Evolutionary conservation across 2,113 vertebrate species (phyloP).

Genomic region (Spilogale gracilis): DNA sequence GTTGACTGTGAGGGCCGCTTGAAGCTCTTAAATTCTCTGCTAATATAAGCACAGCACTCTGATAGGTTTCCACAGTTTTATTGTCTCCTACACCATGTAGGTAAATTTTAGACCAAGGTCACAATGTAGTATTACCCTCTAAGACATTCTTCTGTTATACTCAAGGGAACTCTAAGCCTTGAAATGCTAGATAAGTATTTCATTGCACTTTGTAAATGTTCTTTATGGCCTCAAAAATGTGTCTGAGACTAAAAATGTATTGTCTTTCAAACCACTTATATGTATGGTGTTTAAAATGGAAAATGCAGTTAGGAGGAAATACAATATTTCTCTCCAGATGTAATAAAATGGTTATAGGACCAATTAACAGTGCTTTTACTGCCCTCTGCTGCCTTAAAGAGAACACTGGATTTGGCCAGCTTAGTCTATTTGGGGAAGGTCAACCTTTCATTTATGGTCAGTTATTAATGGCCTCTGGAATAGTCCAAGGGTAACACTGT

Average conservation of each 20-base stretch:
- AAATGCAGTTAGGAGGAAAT: background rate
- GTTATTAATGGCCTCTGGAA: background rate
- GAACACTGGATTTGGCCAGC: background rate
- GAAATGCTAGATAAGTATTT: background rate
- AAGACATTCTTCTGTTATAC: background rate
- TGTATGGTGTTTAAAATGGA: constrained; percentile 13
- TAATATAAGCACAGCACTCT: background rate
- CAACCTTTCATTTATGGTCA: background rate
- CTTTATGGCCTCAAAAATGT: background rate
- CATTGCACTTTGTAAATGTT: background rate
- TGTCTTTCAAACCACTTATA: background rate
- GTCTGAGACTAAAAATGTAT: background rate
- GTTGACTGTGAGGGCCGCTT: background rate
- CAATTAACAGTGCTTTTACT: constrained; percentile 17
- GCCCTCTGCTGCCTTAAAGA: constrained; percentile 82
- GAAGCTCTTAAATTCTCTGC: background rate
- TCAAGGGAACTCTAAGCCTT: background rate
- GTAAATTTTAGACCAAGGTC: background rate
- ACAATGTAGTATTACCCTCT: background rate
- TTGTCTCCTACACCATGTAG: no score
- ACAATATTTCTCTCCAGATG: fast-evolving
- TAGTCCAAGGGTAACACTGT: background rate
- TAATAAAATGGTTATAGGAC: background rate
- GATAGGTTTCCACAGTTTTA: background rate
- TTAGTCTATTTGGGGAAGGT: background rate